Base-by-base conservation (phyloP, 2,888 invertebrate genomes). In the Shargacucullia verbasci region DNA sequence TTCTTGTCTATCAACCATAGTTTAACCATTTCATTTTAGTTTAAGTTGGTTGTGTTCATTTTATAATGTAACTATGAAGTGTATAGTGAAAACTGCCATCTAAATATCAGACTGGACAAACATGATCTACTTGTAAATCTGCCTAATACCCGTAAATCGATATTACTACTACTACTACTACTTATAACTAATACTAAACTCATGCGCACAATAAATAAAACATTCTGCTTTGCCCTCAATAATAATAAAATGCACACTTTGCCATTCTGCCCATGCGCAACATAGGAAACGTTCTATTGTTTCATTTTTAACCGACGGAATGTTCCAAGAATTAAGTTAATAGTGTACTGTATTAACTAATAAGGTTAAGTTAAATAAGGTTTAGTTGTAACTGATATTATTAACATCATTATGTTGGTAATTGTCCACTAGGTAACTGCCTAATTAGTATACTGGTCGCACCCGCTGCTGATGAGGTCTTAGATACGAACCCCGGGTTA, bases 241-340 rank as follows among this genome's bases (percentile, higher is more conserved):
- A n/a, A 59, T 44, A 37, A 59, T 59, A 52, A 38, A 47, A 39
- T 29, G 41, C 33, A 38, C 12, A 31, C 9, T 43, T 50, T 41
- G 29, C 58, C 41, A 65, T 65, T 65, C 65, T 8, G 33, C n/a
- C 10, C 27, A 25, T 59, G 45, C 59, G 50, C 58, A 61, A 11
- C 27, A 0, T 40, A 43, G 13, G 20, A 33, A 13, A 41, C 12
- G 37, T 13, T 2, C 37, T 39, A 65, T 58, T 64, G 62, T 63
- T 34, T 34, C 25, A 31, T 63, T 35, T 39, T 31, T 12, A 62
- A 35, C 57, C 37, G 43, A 35, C 57, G 14, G 12, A 40, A 10
- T 62, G 64, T 64, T 64, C 39, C 31, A 49, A 62, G 57, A 57
- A 62, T 57, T 57, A 44, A 8, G 35, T 40, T 62, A 64, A 62